A percentile compares a stretch with the other conserved stretches of the same genome.
These are phyloP conservation scores for Xyrauchen texanus DNA, from an alignment of 2,113 vertebrate species.

Conservation along the genomic window DNA sequence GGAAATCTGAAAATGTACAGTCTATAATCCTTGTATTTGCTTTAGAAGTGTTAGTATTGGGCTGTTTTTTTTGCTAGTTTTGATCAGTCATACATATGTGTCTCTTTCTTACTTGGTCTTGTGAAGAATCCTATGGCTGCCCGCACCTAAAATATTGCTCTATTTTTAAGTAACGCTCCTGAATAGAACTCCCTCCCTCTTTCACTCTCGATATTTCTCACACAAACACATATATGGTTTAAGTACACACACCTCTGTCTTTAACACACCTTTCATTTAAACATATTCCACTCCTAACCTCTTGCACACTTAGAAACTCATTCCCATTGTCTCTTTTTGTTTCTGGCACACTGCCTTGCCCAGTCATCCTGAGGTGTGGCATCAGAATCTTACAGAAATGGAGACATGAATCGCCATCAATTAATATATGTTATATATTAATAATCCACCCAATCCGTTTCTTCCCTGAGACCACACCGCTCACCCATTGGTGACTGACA, in stretches of 20 bases:
- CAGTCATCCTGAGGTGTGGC: slow-evolving; percentile 10
- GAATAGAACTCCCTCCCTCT: slow-evolving; percentile 11
- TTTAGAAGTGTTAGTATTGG: too few relatives aligned
- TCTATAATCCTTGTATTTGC: too few relatives aligned
- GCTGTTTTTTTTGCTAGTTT: too few relatives aligned
- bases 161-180: slow-evolving; percentile 40
- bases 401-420: neutral
- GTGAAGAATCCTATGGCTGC: neutral
- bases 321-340: neutral
- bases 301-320: neutral
- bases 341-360: slow-evolving; percentile 21
- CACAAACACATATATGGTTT: neutral
- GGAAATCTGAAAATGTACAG: too few relatives aligned
- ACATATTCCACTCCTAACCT: slow-evolving; percentile 12
- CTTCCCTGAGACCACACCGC: slow-evolving; percentile 5
- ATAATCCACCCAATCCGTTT: slow-evolving; percentile 12
- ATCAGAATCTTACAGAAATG: neutral
- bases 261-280: slow-evolving; percentile 1
- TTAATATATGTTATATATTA: neutral
- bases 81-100: too few relatives aligned
- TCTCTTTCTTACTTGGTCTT: too few relatives aligned
- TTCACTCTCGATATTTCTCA: neutral
- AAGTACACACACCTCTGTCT: neutral
- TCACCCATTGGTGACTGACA: neutral
- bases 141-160: slow-evolving; percentile 30